A percentile compares a stretch with the other conserved stretches of the same genome.
phyloP scores from a whole-genome alignment of 1,140 invertebrate genomes.

The Aleiodes sp. region DNA sequence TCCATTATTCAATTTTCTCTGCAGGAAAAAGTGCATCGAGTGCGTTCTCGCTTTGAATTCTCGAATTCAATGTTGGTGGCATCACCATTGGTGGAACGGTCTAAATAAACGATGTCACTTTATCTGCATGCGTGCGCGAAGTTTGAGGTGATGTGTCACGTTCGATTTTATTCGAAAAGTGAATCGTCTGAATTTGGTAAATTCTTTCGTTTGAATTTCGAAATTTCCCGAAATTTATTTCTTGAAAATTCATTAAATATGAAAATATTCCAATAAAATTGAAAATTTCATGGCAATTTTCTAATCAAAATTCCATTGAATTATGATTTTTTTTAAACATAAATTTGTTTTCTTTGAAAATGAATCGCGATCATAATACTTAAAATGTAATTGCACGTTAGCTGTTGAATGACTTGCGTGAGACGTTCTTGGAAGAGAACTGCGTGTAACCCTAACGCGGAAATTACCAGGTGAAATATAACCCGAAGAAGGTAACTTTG shows the following conservation, averaged over 20 bases:
- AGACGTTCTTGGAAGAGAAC: not conserved
- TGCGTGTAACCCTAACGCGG: not conserved
- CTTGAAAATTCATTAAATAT: no score
- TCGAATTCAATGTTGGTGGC: not conserved
- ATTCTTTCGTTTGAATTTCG: no score
- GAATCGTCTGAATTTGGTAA: no score
- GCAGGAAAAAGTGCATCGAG: slow-evolving; percentile 19
- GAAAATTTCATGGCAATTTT: no score
- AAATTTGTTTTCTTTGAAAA: no score
- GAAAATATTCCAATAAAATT: no score
- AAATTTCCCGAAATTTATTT: no score
- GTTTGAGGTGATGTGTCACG: slow-evolving; percentile 8
- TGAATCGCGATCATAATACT: not conserved
- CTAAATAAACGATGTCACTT: slow-evolving; percentile 10
- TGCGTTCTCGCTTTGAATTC: not conserved
- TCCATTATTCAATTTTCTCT: slow-evolving; percentile 37
- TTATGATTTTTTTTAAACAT: no score
- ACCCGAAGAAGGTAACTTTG: not conserved
- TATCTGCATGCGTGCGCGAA: slow-evolving; percentile 10
- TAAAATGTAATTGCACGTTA: not conserved
- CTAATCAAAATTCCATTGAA: no score
- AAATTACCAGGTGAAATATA: not conserved
- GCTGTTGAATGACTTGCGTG: not conserved
- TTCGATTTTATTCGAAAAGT: no score
- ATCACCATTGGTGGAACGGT: not conserved